These are phyloP conservation scores for Phaetusa simplex DNA, from an alignment of 2,113 vertebrate genomes.

Conservation along the genomic window DNA sequence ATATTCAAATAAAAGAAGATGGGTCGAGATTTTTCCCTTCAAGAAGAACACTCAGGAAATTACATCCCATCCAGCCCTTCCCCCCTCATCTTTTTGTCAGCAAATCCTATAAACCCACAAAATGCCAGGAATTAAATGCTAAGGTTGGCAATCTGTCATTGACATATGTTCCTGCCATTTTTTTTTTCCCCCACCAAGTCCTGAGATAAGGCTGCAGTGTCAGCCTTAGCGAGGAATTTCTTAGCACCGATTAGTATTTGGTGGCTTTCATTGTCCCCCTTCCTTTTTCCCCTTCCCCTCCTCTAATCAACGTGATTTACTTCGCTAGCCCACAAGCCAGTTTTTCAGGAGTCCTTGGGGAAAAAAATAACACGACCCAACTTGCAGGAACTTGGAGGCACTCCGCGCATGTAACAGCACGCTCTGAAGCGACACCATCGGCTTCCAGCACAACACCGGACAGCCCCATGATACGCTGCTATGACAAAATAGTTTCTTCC, in stretches of 20 bases:
- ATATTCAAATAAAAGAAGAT: slow-evolving; percentile 20
- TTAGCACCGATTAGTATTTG: neutral
- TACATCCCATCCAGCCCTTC: slow-evolving; percentile 14
- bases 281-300: neutral
- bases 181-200: neutral
- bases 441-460: neutral
- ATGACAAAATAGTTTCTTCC: neutral
- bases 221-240: neutral
- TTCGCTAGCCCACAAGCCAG: neutral
- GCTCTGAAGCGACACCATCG: neutral
- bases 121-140: slow-evolving; percentile 61
- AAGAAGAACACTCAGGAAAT: slow-evolving; percentile 31
- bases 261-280: neutral
- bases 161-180: slow-evolving; percentile 28
- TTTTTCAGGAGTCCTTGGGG: neutral
- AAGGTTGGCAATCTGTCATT: slow-evolving; percentile 53
- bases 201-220: neutral
- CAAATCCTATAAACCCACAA: slow-evolving; percentile 58
- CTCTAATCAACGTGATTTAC: neutral
- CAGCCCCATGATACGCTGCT: neutral
- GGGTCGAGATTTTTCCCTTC: neutral
- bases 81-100: slow-evolving; percentile 33
- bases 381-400: neutral
- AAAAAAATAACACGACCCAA: neutral
- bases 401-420: neutral